These are phyloP conservation scores for Noctuana brunneofusca DNA, from an alignment of 2,888 invertebrate genomes.

Conservation along the genomic window DNA sequence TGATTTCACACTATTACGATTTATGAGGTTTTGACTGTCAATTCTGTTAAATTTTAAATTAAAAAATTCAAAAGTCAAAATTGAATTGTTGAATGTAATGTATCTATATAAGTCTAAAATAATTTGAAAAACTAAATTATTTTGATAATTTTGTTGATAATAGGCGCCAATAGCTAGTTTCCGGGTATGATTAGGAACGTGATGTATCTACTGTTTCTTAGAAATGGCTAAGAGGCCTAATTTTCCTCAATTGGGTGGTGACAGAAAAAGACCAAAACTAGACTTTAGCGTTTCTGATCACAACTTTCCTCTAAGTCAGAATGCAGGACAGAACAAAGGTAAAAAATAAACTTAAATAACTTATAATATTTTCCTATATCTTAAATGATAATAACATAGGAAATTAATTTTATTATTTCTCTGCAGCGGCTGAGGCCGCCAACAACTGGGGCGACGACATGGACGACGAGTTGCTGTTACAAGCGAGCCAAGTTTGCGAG, in stretches of 20 bases:
- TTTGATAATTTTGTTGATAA: conserved; percentile 8
- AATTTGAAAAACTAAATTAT: not conserved
- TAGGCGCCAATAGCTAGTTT: conserved; percentile 36
- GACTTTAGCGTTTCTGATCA: conserved; percentile 70
- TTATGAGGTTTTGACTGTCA: no score
- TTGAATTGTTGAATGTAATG: no score
- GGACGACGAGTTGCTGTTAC: conserved; percentile 73
- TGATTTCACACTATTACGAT: no score
- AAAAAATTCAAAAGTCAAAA: no score
- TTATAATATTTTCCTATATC: not conserved
- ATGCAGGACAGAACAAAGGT: conserved; percentile 57
- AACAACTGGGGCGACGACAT: conserved; percentile 75
- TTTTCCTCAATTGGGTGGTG: conserved; percentile 62
- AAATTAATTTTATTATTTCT: no score
- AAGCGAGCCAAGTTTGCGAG: conserved; percentile 77
- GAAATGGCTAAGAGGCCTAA: conserved; percentile 70
- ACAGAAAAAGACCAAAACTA: conserved; percentile 70
- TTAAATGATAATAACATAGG: no score
- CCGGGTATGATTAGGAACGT: conserved; percentile 19
- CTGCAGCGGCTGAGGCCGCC: conserved; percentile 41
- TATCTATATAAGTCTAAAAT: no score
- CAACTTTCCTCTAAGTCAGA: conserved; percentile 76
- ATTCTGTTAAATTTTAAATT: no score
- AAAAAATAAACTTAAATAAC: conserved; percentile 28
- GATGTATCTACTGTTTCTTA: conserved; percentile 4